phyloP scores from a whole-genome alignment of 2,888 invertebrate species.

The Drosophila nr. perissopoda region DNA sequence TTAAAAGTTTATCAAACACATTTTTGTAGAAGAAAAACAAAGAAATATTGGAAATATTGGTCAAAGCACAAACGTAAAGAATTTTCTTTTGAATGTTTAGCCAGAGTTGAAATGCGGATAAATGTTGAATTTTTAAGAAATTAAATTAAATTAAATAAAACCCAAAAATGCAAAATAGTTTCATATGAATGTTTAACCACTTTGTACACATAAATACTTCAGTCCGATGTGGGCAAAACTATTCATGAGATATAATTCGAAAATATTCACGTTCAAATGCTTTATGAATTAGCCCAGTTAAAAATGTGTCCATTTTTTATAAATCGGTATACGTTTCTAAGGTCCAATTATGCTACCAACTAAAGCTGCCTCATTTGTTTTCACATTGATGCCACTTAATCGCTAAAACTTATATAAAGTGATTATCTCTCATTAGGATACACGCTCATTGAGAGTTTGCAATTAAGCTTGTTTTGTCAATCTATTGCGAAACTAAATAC shows the following conservation, averaged over 20 bases:
- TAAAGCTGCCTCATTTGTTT: not conserved
- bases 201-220: not conserved
- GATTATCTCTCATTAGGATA: not conserved
- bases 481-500: not conserved
- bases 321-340: not conserved
- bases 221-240: not conserved
- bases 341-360: not conserved
- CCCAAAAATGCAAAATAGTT: not conserved
- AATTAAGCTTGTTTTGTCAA: constrained; percentile 26
- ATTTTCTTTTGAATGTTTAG: not conserved
- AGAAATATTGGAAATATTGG: not conserved
- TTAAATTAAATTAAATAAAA: not conserved
- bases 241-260: not conserved
- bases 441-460: not conserved
- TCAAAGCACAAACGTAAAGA: not conserved
- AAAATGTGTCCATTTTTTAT: not conserved
- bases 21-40: not conserved
- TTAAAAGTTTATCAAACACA: not conserved
- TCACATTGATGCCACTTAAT: not conserved
- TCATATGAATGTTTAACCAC: not conserved
- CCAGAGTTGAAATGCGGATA: not conserved
- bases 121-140: not conserved
- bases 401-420: not conserved
- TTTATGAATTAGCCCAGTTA: not conserved
- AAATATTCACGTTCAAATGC: not conserved